A percentile compares a stretch with the other conserved stretches of the same genome.
These are phyloP conservation scores for Temnothorax unifasciatus DNA, from an alignment of 2,888 invertebrate genomes.

Conservation along the genomic window DNA sequence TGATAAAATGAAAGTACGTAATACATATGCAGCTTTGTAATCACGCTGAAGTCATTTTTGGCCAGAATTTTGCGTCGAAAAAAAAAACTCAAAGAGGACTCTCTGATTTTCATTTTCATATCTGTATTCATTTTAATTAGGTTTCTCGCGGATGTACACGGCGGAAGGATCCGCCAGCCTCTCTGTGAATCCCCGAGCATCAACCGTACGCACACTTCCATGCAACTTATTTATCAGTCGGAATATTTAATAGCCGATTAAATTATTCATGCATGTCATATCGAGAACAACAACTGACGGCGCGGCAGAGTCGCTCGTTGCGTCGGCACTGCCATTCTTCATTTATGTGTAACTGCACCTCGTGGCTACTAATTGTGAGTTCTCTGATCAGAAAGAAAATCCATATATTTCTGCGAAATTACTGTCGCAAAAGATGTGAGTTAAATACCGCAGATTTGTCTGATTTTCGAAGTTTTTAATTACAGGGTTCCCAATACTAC, in stretches of 20 bases:
- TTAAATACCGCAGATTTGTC: constrained; percentile 1
- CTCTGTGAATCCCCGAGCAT: constrained; percentile 15
- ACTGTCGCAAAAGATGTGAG: neutral
- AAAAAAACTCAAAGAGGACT: constrained; percentile 8
- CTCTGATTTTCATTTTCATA: constrained; percentile 18
- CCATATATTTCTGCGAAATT: constrained; percentile 17
- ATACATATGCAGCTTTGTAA: constrained; percentile 7
- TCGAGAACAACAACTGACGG: constrained; percentile 51
- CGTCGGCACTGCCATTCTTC: constrained; percentile 36
- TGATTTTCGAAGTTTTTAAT: neutral
- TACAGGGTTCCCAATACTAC: neutral
- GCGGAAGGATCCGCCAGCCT: neutral
- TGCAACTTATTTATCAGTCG: constrained; percentile 60
- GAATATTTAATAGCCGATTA: constrained; percentile 59
- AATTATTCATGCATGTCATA: constrained; percentile 62
- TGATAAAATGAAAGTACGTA: neutral
- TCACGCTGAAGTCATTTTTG: constrained; percentile 11
- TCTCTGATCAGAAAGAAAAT: constrained; percentile 16
- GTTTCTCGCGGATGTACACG: neutral
- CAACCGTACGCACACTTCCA: constrained; percentile 20
- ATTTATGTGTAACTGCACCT: constrained; percentile 32
- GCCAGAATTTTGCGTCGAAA: constrained; percentile 15
- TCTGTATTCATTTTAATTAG: constrained; percentile 57
- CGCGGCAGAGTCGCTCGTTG: neutral
- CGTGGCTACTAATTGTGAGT: neutral